phyloP scores from a whole-genome alignment of 92 coral and sea anemone species.

The Galaxea fascicularis region DNA sequence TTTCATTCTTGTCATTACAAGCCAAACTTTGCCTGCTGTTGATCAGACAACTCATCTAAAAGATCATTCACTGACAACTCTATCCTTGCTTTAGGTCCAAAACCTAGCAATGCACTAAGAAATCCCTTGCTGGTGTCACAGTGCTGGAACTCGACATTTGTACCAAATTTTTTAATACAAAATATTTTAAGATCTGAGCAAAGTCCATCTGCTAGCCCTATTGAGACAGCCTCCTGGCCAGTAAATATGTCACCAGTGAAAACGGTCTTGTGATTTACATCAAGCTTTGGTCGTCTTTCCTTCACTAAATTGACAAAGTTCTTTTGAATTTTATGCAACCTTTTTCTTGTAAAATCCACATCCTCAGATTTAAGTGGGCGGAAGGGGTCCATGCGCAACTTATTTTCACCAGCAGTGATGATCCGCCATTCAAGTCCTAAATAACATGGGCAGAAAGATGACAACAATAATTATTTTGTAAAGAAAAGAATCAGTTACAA shows the following conservation, averaged over 20 bases:
- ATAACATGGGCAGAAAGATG: background rate
- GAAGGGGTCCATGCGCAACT: constrained; percentile 80
- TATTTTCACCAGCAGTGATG: constrained; percentile 83
- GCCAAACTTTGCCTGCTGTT: constrained; percentile 59
- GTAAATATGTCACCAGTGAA: constrained; percentile 85
- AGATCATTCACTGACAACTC: constrained; percentile 53
- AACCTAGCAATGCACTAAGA: constrained; percentile 33
- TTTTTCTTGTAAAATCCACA: constrained; percentile 57
- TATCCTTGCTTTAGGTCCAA: constrained; percentile 24
- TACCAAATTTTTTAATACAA: constrained; percentile 74
- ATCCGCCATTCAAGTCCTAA: constrained; percentile 87
- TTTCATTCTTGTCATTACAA: background rate
- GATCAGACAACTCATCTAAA: constrained; percentile 55
- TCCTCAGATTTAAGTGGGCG: constrained; percentile 81
- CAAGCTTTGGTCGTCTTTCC: constrained; percentile 79
- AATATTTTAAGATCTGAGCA: constrained; percentile 72
- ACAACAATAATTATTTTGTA: background rate
- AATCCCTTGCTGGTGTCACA: constrained; percentile 73
- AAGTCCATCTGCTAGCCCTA: constrained; percentile 89
- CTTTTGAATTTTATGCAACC: constrained; percentile 62
- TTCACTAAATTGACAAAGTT: constrained; percentile 81
- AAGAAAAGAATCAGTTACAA: background rate
- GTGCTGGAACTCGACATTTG: constrained; percentile 84
- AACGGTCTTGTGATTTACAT: constrained; percentile 82
- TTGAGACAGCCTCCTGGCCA: constrained; percentile 76